Evolutionary conservation across 2,888 invertebrate genomes (phyloP), one percentile per base, ranked within the genome.

Genomic region (Piscicola geometra): DNA sequence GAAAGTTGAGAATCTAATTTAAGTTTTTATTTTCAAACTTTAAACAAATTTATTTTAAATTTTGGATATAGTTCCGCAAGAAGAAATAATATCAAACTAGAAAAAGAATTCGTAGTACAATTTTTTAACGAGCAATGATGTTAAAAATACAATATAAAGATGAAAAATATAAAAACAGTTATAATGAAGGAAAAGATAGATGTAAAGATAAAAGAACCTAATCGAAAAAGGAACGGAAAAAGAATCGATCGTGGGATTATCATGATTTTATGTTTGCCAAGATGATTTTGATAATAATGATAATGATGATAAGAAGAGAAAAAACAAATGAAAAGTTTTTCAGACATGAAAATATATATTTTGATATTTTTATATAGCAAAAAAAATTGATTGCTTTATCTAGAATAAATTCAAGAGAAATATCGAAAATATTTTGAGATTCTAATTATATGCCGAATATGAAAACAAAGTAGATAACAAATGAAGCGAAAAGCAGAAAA

Each of bases 181-280:
- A 15, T 47, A 9, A 56, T 56, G 60, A 25, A 25, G 9, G 25
- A 21, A 56, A 15, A 21, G 60, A 56, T 56, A 56, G 60, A 56
- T 56, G 60, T 41, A 56, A 3, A 5, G 25, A 56, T 18, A 56
- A 25, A 56, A 21, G 25, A 56, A 56, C 15, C n/a, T 56, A 56
- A 56, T 56, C 60, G 60, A 56, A 56, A 56, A 56, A 56, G 41
- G 41, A 15, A 56, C 15, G n/a, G 60, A 56, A 56, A 21, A 56
- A 56, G 60, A 21, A 56, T 56, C 12, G 60, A 56, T 56, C 15
- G 60, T 5, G 3, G n/a, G n/a, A n/a, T 56, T 56, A 56, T 56
- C 60, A 56, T 56, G 9, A 5, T 56, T 56, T 56, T 56, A 56
- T 56, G 3, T 3, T n/a, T 18, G 21, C 25, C 60, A 5, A 21